Evolutionary conservation across 2,113 vertebrate genomes (phyloP), one percentile per base, ranked within the genome.

Genomic region (Rhinolophus sinicus): DNA sequence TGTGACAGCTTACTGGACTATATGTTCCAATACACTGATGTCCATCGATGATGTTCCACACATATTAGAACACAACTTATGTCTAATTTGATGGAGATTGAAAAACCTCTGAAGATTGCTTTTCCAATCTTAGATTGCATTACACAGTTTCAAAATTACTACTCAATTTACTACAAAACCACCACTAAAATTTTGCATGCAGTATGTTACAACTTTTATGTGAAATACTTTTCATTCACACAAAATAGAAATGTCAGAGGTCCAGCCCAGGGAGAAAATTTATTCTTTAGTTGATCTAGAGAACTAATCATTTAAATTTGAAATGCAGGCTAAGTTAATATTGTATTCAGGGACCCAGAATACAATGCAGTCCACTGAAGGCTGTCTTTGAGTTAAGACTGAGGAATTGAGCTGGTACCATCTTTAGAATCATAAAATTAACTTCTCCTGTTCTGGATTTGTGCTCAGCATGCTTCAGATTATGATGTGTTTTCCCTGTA

Each of bases 191-290:
- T 62, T 85, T 16, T 94, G 12, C 22, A 65, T 30, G 75, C 4
- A 54, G 22, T 85, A 44, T 78, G 70, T 88, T 60, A 75, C 44
- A 82, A 82, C 21, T 94, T 89, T 47, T 40, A 64, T 78, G 19
- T 83, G 47, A 90, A 73, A 88, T n/a, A 83, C 24, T 81, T 87
- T 19, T 73, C 22, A 87, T 62, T 94, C 44, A 91, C 11, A 80
- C 28, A 91, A 84, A 84, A 47, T 1, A 75, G 28, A 67, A 96
- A 75, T 70, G 21, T 50, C 18, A 35, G 15, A 58, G 35, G 33
- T 28, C 70, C 47, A 58, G 19, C n/a, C 56, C 1, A 5, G 52
- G 73, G 18, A 77, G 24, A 35, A 16, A 89, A 50, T n/a, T 2
- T 83, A 40, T 58, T 84, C 58, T 73, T 50, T 26, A n/a, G 3